Percentiles rank a stretch among this genome's conserved stretches.
phyloP scores from a whole-genome alignment of 2,113 vertebrate genomes.

The Chroicocephalus ridibundus region DNA sequence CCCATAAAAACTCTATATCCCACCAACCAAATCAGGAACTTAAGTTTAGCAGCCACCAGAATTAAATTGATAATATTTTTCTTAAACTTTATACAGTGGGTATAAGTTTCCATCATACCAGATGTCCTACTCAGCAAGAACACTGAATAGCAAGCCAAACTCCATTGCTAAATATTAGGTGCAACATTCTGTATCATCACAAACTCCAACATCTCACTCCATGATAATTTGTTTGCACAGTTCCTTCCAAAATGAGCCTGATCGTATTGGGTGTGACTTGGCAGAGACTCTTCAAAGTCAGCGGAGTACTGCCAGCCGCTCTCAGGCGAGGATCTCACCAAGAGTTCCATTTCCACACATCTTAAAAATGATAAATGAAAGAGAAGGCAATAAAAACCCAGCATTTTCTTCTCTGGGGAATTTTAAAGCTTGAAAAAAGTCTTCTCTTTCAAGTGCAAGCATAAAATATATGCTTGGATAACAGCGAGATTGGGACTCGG shows the following conservation, averaged over 20 bases:
- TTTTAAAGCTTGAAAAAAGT: neutral
- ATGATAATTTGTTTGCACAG: neutral
- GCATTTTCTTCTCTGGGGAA: neutral
- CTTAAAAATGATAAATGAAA: neutral
- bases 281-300: neutral
- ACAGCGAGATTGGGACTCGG: neutral
- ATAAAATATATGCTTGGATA: neutral
- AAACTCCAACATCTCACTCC: neutral
- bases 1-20: neutral
- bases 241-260: neutral
- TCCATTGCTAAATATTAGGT: neutral
- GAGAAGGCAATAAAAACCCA: neutral
- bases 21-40: neutral
- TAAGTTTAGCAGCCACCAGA: neutral
- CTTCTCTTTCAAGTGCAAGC: neutral
- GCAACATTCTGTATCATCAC: neutral
- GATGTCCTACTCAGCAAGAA: neutral
- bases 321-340: neutral
- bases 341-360: neutral
- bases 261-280: neutral
- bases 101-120: neutral
- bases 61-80: neutral
- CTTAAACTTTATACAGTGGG: neutral
- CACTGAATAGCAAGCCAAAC: neutral
- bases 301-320: accelerated